phyloP scores from a whole-genome alignment of 2,888 invertebrate genomes.

The Apomyelois bistriatella region DNA sequence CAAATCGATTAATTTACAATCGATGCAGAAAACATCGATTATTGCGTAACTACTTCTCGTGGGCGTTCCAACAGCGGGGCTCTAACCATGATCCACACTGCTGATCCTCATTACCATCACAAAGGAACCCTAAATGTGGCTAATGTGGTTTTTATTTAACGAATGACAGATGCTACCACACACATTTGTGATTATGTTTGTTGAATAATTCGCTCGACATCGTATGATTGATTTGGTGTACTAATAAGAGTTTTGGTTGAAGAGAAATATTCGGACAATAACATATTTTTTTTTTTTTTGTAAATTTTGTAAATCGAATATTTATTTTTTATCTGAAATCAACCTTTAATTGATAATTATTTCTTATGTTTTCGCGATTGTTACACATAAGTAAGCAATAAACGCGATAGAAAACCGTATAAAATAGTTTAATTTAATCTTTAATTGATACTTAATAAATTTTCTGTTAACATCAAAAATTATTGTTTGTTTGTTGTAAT shows the following conservation, averaged over 20 bases:
- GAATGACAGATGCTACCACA: constrained; percentile 17
- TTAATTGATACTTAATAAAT: too few species aligned
- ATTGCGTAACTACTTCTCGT: constrained; percentile 1
- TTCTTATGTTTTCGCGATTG: too few species aligned
- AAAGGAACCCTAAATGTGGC: constrained; percentile 13
- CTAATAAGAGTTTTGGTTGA: constrained; percentile 3
- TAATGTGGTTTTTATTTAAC: constrained; percentile 18
- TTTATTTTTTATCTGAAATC: too few species aligned
- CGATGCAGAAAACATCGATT: background rate
- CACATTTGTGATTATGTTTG: background rate
- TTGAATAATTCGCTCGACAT: constrained; percentile 3
- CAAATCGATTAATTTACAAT: constrained; percentile 2
- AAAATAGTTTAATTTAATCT: too few species aligned
- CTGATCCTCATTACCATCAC: constrained; percentile 14
- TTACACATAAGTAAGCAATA: too few species aligned
- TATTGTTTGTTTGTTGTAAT: too few species aligned
- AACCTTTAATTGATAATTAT: too few species aligned
- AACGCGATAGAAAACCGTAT: too few species aligned
- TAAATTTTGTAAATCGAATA: background rate
- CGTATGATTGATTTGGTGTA: constrained; percentile 3
- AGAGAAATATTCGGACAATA: background rate
- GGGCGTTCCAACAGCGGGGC: background rate
- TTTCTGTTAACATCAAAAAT: too few species aligned
- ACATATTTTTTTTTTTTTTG: background rate
- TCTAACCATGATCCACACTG: background rate